A percentile compares a stretch with the other conserved stretches of the same genome.
These are phyloP conservation scores for Choloepus didactylus DNA, from an alignment of 2,797 vertebrate genomes.

Conservation along the genomic window DNA sequence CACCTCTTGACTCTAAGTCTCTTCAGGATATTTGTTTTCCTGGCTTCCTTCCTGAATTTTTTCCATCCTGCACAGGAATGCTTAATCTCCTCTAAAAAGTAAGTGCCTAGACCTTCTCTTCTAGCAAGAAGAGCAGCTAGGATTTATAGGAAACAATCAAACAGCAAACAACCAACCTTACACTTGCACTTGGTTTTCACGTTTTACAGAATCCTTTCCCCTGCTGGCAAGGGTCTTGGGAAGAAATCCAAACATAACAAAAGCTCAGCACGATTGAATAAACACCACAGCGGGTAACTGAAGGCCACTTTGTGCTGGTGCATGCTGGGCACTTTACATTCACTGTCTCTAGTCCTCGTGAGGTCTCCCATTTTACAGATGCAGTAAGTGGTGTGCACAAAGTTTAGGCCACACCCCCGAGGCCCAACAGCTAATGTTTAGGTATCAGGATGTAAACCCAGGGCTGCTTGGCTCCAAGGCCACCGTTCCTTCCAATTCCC, in stretches of 20 bases:
- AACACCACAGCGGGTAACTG: accelerated
- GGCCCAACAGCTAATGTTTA: background rate
- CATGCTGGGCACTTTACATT: background rate
- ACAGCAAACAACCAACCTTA: background rate
- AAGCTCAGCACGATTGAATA: background rate
- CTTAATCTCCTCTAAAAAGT: background rate
- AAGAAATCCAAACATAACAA: background rate
- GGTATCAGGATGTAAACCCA: background rate
- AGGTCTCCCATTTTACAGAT: background rate
- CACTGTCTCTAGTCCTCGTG: background rate
- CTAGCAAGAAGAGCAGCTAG: background rate
- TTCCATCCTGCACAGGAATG: constrained; percentile 28
- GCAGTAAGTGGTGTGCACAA: no score
- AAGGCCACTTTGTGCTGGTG: background rate
- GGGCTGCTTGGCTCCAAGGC: background rate
- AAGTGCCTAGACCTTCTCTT: background rate
- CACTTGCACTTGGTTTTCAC: background rate
- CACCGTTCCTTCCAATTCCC: background rate
- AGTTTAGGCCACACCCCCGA: accelerated
- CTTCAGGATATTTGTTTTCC: constrained; percentile 17
- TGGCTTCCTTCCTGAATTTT: constrained; percentile 55
- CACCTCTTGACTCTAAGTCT: constrained; percentile 52
- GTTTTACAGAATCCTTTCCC: no score
- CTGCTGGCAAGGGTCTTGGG: background rate
- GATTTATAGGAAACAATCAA: background rate